Conservation (phyloP, 2,113 vertebrate genomes). For the Pangasianodon hypophthalmus region DNA sequence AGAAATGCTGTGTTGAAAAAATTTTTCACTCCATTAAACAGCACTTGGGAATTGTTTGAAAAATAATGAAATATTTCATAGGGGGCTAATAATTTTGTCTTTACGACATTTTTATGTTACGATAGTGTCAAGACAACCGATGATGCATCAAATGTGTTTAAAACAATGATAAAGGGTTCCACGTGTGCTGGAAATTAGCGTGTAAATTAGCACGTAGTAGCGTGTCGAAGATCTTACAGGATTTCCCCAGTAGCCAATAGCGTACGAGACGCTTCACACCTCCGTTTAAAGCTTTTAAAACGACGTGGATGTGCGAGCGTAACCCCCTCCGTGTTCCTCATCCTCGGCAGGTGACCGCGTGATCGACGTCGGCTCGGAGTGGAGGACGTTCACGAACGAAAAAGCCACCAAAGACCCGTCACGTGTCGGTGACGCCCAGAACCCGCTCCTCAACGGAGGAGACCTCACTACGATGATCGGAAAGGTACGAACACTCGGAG, state of each 20-base stretch:
- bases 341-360: conserved; percentile 87
- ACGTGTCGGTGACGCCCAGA: conserved; percentile 96
- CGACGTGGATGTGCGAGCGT: background rate
- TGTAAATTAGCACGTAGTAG: too few species aligned
- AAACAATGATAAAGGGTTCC: background rate
- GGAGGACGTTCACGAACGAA: conserved; percentile 99
- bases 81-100: too few species aligned
- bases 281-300: background rate
- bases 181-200: background rate
- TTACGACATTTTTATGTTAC: too few species aligned
- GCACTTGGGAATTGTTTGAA: too few species aligned
- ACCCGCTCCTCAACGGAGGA: conserved; percentile 91
- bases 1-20: too few species aligned
- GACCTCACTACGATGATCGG: conserved; percentile 98
- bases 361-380: conserved; percentile 97
- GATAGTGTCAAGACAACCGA: background rate
- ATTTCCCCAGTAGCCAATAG: too few species aligned
- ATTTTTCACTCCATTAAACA: too few species aligned
- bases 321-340: background rate
- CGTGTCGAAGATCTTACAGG: too few species aligned
- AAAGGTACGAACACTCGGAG: conserved; percentile 64
- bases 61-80: too few species aligned
- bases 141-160: background rate
- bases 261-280: background rate
- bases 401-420: conserved; percentile 98